Conservation (phyloP, 2,797 vertebrate species). For the Crenichthys baileyi region DNA sequence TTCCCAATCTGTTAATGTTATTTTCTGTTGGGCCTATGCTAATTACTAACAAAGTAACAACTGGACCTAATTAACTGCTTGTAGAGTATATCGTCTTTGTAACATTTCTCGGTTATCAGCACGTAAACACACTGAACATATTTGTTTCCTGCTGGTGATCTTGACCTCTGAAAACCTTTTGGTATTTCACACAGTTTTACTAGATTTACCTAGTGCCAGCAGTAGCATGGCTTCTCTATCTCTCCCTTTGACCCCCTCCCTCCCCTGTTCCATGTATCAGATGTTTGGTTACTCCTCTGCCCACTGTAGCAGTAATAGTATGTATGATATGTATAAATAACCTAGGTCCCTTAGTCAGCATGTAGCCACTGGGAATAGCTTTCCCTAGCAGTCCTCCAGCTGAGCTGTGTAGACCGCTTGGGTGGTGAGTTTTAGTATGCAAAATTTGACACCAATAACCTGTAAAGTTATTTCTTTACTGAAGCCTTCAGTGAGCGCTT, state of each 20-base stretch:
- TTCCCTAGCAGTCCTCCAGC: background rate
- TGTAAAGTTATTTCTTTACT: background rate
- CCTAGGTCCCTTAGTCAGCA: background rate
- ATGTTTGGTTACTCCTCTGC: background rate
- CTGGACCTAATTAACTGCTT: background rate
- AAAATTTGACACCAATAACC: background rate
- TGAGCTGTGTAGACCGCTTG: no score
- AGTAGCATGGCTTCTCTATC: background rate
- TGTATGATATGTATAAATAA: background rate
- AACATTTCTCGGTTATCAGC: background rate
- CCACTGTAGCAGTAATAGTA: background rate
- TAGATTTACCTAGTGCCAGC: background rate
- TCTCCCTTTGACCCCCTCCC: background rate
- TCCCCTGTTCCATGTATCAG: no score
- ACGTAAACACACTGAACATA: background rate
- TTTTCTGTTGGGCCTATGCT: no score
- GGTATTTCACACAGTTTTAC: background rate
- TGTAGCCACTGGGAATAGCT: no score
- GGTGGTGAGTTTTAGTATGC: no score
- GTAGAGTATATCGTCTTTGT: background rate
- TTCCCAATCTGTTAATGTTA: no score
- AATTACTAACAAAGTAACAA: no score
- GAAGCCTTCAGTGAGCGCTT: constrained; percentile 16
- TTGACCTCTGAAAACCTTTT: background rate
- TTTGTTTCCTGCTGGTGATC: background rate